phyloP scores from a whole-genome alignment of 2,113 vertebrate species.

The Mus musculus region DNA sequence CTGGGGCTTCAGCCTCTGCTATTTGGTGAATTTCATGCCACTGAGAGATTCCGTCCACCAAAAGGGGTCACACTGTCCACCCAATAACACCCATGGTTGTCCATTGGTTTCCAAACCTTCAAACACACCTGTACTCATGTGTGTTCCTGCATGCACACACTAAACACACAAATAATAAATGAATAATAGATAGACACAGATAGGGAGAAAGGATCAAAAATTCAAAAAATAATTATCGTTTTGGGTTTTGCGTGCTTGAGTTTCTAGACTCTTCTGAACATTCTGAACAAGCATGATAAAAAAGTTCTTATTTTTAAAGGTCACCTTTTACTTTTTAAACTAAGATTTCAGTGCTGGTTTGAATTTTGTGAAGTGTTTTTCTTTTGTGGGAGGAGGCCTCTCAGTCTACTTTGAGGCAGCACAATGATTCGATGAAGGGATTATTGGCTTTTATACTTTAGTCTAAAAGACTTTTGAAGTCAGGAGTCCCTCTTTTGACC shows the following conservation, averaged over 20 bases:
- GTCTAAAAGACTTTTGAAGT: slow-evolving; percentile 34
- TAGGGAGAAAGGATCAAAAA: not conserved
- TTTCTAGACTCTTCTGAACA: not conserved
- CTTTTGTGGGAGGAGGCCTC: not conserved
- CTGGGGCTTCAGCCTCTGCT: fast-evolving
- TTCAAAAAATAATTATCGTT: not conserved
- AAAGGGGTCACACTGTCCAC: not conserved
- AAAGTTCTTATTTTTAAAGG: not conserved
- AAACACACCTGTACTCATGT: too few relatives aligned
- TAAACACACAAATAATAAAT: not conserved
- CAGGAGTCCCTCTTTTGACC: slow-evolving; percentile 19
- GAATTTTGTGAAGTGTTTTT: not conserved
- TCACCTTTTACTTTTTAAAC: not conserved
- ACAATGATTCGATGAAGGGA: not conserved
- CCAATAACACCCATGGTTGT: too few relatives aligned
- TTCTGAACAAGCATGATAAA: not conserved
- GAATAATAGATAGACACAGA: not conserved
- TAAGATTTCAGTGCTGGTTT: not conserved
- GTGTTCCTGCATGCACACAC: not conserved
- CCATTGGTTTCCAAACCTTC: too few relatives aligned
- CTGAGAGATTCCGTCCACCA: not conserved
- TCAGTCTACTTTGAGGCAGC: not conserved
- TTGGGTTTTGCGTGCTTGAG: not conserved
- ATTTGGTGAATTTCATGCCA: not conserved
- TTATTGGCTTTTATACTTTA: not conserved